phyloP scores from a whole-genome alignment of 2,113 vertebrate species.

The Phyllostomus discolor region DNA sequence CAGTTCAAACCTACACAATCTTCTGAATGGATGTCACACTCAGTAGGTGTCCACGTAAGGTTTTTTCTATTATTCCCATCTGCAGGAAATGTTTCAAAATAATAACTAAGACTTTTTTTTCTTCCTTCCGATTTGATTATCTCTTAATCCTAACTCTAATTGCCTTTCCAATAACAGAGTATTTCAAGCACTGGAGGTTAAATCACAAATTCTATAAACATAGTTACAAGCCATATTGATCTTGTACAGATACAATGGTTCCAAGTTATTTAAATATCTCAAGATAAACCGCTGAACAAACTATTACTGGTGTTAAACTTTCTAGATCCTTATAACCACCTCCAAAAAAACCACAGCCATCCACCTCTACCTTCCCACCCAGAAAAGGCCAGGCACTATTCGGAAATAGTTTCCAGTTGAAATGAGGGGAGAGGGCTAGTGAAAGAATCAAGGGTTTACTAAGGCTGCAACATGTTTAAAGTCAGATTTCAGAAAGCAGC shows the following conservation, averaged over 20 bases:
- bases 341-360: not conserved
- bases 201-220: slow-evolving; percentile 21
- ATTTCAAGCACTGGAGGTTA: slow-evolving; percentile 24
- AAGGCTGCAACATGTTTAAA: slow-evolving; percentile 6
- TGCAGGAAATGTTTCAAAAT: slow-evolving; percentile 35
- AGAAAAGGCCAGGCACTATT: not conserved
- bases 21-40: not conserved
- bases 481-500: not conserved
- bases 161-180: slow-evolving; percentile 36
- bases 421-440: not conserved
- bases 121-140: slow-evolving; percentile 6
- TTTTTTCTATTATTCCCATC: not conserved
- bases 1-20: not conserved
- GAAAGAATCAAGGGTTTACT: not conserved
- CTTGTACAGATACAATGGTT: not conserved
- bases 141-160: slow-evolving; percentile 33
- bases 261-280: slow-evolving; percentile 46
- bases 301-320: not conserved
- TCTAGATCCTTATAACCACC: not conserved
- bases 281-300: slow-evolving; percentile 8
- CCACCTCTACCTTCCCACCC: not conserved
- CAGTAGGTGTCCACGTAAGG: not conserved
- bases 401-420: slow-evolving; percentile 1
- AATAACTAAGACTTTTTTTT: not conserved
- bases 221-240: slow-evolving; percentile 48